Evolutionary conservation across 2,797 vertebrate species (phyloP).

Genomic region (Sarcophilus harrisii): DNA sequence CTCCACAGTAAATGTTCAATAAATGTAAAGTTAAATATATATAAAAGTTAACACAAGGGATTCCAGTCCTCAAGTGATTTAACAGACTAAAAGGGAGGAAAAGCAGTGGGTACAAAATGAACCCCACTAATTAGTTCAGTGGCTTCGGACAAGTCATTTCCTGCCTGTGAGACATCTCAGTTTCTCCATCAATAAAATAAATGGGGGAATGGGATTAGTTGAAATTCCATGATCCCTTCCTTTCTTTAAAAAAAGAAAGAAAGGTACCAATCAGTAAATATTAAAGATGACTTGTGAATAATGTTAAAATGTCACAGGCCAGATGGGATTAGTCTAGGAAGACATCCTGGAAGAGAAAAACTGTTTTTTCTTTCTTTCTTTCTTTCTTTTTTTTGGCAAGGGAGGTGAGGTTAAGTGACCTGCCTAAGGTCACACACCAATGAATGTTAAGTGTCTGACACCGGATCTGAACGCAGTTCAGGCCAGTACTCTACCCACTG

Average conservation of each 20-base stretch:
- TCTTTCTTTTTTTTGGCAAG: too few species aligned
- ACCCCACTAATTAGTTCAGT: neutral
- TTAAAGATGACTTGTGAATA: neutral
- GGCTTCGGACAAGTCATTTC: neutral
- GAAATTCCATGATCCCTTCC: neutral
- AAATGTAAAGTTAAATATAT: neutral
- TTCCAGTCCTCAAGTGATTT: neutral
- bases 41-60: neutral
- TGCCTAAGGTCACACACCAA: too few species aligned
- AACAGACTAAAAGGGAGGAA: neutral
- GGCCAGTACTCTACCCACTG: too few species aligned
- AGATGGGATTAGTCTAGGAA: neutral
- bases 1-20: neutral
- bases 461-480: too few species aligned
- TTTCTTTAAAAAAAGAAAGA: neutral
- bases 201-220: neutral
- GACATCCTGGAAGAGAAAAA: constrained; percentile 28
- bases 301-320: neutral
- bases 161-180: neutral
- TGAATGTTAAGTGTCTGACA: too few species aligned
- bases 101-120: neutral
- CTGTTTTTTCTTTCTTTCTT: neutral
- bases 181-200: neutral
- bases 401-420: too few species aligned
- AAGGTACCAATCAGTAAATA: neutral